phyloP scores from a whole-genome alignment of 1,140 invertebrate species.

The Platyscapa corneri region DNA sequence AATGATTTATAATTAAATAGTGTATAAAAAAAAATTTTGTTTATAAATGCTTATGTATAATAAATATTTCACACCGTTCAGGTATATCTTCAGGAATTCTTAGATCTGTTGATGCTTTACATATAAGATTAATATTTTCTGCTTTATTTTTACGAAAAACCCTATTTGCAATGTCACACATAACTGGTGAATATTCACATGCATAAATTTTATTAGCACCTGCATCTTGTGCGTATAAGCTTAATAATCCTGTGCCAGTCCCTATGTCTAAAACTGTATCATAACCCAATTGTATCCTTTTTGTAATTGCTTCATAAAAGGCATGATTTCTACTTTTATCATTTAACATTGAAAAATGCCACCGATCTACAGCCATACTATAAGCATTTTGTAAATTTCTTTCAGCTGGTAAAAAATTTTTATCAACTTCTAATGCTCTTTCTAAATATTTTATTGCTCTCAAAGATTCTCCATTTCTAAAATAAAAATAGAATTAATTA shows the following conservation, averaged over 20 bases:
- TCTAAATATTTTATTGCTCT: slow-evolving; percentile 63
- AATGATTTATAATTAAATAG: slow-evolving; percentile 4
- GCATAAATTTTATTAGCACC: slow-evolving; percentile 77
- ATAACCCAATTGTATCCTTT: slow-evolving; percentile 74
- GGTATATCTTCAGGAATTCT: slow-evolving; percentile 76
- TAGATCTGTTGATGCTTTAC: slow-evolving; percentile 76
- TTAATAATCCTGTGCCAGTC: slow-evolving; percentile 82
- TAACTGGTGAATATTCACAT: slow-evolving; percentile 80
- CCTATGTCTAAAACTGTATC: slow-evolving; percentile 83
- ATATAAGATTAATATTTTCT: slow-evolving; percentile 68
- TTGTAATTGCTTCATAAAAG: slow-evolving; percentile 79
- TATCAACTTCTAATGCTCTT: slow-evolving; percentile 57
- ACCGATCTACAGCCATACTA: slow-evolving; percentile 79
- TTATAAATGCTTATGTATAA: neutral
- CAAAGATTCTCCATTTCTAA: slow-evolving; percentile 60
- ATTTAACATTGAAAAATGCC: slow-evolving; percentile 90
- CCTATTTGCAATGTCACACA: slow-evolving; percentile 77
- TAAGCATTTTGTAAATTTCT: slow-evolving; percentile 66
- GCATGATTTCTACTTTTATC: slow-evolving; percentile 80
- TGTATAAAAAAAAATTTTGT: neutral
- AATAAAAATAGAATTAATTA: too few relatives aligned
- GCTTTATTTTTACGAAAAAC: slow-evolving; percentile 76
- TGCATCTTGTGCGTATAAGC: slow-evolving; percentile 78
- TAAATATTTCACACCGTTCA: slow-evolving; percentile 60
- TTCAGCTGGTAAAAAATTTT: slow-evolving; percentile 64